Evolutionary conservation across 2,113 vertebrate species (phyloP), one percentile per base, ranked within the genome.

Genomic region (Semicossyphus pulcher): DNA sequence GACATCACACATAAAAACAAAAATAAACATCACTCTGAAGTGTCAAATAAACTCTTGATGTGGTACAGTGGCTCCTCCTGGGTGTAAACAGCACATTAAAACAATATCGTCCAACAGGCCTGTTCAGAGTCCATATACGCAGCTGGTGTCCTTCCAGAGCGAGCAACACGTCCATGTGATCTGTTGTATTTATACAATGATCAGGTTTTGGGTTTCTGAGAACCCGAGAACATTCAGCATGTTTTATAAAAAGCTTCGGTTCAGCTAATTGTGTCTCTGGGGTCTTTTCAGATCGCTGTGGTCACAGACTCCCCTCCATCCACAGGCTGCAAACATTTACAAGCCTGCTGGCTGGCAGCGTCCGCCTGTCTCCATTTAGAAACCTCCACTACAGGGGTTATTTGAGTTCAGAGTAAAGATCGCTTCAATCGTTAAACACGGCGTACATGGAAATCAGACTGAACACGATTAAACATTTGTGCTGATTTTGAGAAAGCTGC

Each of bases 211-310:
- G 25, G 62, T 87, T 84, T 80, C 74, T 58, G 62, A 73, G 83
- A 80, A 78, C 49, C 42, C 52, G 65, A 83, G 65, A 76, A 78
- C 70, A 72, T 79, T 81, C 44, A 41, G 49, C 7, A 7, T 7
- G 10, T 77, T 77, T 75, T 72, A 70, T 73, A 65, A 87, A 87
- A 81, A 86, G 63, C 52, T 69, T 80, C 18, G 73, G 61, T 59
- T 78, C 52, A 26, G 83, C 72, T 92, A 91, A 91, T 90, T 89
- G 80, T 39, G 67, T 88, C 89, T 91, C 84, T 1, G 21, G 81
- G 84, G 83, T 32, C 65, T 77, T 81, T 88, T 83, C 51, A 67
- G 42, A 75, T 58, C 2, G 37, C 75, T 76, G 88, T 18, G 73
- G 76, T 71, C 70, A 49, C 74, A 47, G 74, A 41, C 79, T 76